These are phyloP conservation scores for Coturnix japonica DNA, from an alignment of 2,113 vertebrate species.

Conservation along the genomic window DNA sequence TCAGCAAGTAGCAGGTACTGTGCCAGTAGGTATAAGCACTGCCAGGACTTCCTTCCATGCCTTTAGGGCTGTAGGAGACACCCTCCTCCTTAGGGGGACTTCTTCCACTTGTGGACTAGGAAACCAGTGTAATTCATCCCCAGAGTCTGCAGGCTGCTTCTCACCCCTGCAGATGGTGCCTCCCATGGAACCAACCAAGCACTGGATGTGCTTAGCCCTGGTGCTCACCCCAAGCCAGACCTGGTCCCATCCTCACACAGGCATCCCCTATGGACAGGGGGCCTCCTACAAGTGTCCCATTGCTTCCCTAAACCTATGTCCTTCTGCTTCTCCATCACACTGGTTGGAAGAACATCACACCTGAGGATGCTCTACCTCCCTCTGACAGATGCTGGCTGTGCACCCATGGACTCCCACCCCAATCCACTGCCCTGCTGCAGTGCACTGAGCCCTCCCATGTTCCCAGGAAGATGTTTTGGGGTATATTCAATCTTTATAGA, in stretches of 20 bases:
- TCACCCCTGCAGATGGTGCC: neutral
- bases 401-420: neutral
- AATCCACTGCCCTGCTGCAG: neutral
- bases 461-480: neutral
- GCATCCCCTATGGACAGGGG: too few relatives aligned
- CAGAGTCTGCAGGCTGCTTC: neutral
- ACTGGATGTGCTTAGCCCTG: neutral
- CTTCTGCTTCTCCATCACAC: accelerated
- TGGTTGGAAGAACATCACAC: neutral
- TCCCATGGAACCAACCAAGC: neutral
- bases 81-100: accelerated
- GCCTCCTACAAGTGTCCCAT: too few relatives aligned
- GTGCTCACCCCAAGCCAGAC: accelerated
- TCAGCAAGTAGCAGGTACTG: neutral
- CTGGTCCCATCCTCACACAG: neutral
- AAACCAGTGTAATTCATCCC: neutral
- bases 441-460: neutral
- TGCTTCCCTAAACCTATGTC: neutral
- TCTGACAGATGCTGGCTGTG: neutral
- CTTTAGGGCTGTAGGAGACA: neutral
- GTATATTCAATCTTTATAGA: neutral
- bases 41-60: too few relatives aligned
- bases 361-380: neutral
- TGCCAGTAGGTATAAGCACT: accelerated
- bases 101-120: neutral